Base-by-base conservation (phyloP, 2,797 vertebrate genomes). In the Hirundo rustica region DNA sequence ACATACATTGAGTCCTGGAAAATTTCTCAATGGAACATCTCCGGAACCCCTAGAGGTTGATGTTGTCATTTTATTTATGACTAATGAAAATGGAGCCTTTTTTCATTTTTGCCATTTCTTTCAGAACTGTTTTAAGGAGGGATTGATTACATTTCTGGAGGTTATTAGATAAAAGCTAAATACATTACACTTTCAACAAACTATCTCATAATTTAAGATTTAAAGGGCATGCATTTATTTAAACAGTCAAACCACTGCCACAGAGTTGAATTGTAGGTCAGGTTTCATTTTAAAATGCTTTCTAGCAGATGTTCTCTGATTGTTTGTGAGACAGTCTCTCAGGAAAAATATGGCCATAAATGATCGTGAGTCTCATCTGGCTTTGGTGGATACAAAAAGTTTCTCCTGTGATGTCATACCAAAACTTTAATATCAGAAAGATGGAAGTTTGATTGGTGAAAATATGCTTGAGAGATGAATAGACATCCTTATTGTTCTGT, bases 171-270 rank as follows among this genome's bases (percentile, higher is more conserved):
- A 98, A 98, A 97, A 95, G 97, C 97, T 98, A 98, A 98, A 98
- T 97, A 98, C 98, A 98, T 98, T 98, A 98, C 97, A 98, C 97
- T 98, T 98, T 98, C 98, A 98, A 98, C 97, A 98, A 98, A 98
- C 98, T 98, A 97, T 98, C 97, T 98, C 97, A 97, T 98, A 97
- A 98, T 98, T 98, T 98, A 97, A 98, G 97, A 98, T 98, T 97
- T 98, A 98, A 98, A 98, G 98, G 98, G 98, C 98, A 98, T 74
- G 62, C 92, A 80, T 98, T 98, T 96, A 97, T 98, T 95, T 92
- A 93, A 97, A 96, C 97, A 96, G 95, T 96, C 97, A 96, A 96
- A 96, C 96, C 96, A 91, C 96, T 93, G 96, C 94, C 91, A 96
- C 91, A 92, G 97, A 98, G 98, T 98, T 98, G 98, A 98, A 98